Conservation (phyloP, 2,797 vertebrate species). For the Takifugu rubripes region DNA sequence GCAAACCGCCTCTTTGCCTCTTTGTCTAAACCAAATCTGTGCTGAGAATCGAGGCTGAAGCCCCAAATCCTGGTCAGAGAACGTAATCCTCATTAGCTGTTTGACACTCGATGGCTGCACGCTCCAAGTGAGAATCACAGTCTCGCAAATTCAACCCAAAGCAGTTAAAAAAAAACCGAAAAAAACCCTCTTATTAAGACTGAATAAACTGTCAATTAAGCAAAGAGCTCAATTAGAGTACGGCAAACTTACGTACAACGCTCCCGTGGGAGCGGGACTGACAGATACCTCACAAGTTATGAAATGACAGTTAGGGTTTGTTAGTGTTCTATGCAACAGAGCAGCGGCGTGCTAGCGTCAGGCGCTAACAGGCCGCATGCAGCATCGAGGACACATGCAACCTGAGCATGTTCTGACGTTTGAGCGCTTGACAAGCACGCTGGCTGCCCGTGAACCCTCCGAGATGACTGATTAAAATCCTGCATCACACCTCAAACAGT, state of each 20-base stretch:
- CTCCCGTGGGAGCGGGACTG: slow-evolving; percentile 69
- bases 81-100: slow-evolving; percentile 9
- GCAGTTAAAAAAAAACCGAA: slow-evolving; percentile 16
- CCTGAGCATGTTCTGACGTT: slow-evolving; percentile 46
- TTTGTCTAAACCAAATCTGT: too few species aligned
- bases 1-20: too few species aligned
- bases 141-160: slow-evolving; percentile 27
- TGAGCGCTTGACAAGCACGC: slow-evolving; percentile 54
- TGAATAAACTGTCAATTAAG: slow-evolving; percentile 72
- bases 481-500: slow-evolving; percentile 42
- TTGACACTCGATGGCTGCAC: not conserved
- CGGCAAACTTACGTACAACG: slow-evolving; percentile 57
- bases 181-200: slow-evolving; percentile 62
- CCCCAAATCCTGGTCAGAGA: slow-evolving; percentile 12
- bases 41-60: slow-evolving; percentile 2
- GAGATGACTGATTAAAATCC: slow-evolving; percentile 45
- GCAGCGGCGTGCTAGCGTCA: slow-evolving; percentile 56
- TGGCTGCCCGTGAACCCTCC: slow-evolving; percentile 39
- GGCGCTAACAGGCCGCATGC: slow-evolving; percentile 60
- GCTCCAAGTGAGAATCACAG: slow-evolving; percentile 14
- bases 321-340: slow-evolving; percentile 74
- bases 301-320: slow-evolving; percentile 75
- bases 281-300: slow-evolving; percentile 74
- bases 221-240: slow-evolving; percentile 73
- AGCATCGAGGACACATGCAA: slow-evolving; percentile 45